Percentiles rank a stretch among this genome's conserved stretches.
Conservation (phyloP, 2,888 invertebrate species). For the Digitonthophagus gazella region DNA sequence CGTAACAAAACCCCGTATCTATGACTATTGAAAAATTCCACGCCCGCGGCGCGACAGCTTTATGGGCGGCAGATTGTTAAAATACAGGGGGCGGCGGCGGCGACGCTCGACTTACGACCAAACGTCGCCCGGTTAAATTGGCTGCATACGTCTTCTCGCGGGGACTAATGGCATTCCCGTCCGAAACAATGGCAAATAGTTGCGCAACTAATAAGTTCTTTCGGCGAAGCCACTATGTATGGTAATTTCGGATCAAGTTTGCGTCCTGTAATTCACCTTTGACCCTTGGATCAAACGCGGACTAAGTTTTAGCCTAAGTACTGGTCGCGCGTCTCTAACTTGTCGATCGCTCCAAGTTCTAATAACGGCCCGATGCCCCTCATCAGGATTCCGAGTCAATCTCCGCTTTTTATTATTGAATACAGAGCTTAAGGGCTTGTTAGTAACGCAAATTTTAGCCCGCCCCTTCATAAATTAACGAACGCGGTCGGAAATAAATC, state of each 20-base stretch:
- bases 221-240: neutral
- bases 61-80: conserved; percentile 5
- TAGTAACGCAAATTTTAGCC: neutral
- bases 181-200: neutral
- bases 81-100: conserved; percentile 1
- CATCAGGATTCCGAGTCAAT: neutral
- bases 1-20: conserved; percentile 12
- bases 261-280: neutral
- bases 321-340: neutral
- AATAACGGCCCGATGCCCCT: neutral
- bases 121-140: neutral
- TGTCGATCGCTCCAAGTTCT: neutral
- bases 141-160: neutral
- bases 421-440: neutral
- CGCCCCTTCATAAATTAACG: neutral
- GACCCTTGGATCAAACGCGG: neutral
- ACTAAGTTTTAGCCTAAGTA: neutral
- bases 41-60: conserved; percentile 7
- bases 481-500: neutral
- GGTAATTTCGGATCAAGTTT: neutral
- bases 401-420: neutral
- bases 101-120: neutral
- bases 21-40: conserved; percentile 17
- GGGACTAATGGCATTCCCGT: neutral
- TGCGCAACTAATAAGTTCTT: neutral